Base-by-base conservation (phyloP, 2,113 vertebrate genomes). In the Tupaia tana region DNA sequence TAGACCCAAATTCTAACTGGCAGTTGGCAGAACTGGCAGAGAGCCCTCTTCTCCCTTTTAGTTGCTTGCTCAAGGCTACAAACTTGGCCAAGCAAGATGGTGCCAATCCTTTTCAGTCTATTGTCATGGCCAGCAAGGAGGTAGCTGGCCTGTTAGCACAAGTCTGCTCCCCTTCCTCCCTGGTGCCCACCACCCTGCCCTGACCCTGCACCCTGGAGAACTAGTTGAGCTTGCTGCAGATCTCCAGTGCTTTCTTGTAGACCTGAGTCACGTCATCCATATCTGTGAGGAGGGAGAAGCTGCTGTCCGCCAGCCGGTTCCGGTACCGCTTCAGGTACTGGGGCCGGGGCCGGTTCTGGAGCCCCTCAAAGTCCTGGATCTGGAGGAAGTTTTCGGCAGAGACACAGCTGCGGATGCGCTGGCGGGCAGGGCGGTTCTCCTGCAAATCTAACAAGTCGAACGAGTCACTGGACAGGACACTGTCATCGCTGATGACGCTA, bases 241-340 rank as follows among this genome's bases (percentile, higher is more conserved):
- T 99, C 98, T 99, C 99, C 97, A 99, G 98, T 96, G 99, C 99
- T 98, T 99, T 99, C 98, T 99, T 99, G 98, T 99, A 99, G 97
- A 99, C 99, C 99, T 99, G 99, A 99, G 99, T 99, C 98, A 99
- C 98, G 56, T 99, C 99, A 95, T 99, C 99, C 99, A 99, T 99
- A 98, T 99, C 99, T 70, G 99, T 98, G 92, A 99, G 99, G 98
- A 99, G 98, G 93, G 99, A 99, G 99, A 99, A 99, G 98, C 99
- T 99, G 98, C 99, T 99, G 98, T 99, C 99, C 80, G 98, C 99
- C 77, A 98, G 98, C 87, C 99, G 99, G 95, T 99, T 99, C 86
- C 98, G 98, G 94, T 98, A 99, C 88, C 99, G 98, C 96, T 99
- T 99, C 97, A 99, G 98, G 96, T 99, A 98, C 94, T 99, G 99